A percentile compares a stretch with the other conserved stretches of the same genome.
phyloP scores from a whole-genome alignment of 1,140 invertebrate genomes.

The Cataglyphis hispanica region DNA sequence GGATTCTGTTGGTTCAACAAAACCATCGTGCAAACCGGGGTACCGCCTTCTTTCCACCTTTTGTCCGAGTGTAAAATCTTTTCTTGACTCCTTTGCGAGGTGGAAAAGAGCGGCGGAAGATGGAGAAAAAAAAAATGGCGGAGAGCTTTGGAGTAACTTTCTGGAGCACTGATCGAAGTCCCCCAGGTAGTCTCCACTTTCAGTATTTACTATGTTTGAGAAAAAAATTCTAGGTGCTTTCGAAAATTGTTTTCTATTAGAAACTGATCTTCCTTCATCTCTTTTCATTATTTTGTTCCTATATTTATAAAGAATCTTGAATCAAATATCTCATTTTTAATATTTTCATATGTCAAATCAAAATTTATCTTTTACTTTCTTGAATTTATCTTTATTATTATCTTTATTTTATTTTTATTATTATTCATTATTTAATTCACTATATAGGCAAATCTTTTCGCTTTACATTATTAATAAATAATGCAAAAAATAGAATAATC shows the following conservation, averaged over 20 bases:
- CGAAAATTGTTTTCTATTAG: slow-evolving; percentile 65
- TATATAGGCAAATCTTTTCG: background rate
- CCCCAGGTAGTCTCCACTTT: slow-evolving; percentile 69
- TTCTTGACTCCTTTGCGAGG: slow-evolving; percentile 71
- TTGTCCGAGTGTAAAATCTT: slow-evolving; percentile 74
- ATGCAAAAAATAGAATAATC: background rate
- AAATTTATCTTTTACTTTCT: slow-evolving; percentile 14
- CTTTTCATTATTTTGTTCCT: slow-evolving; percentile 48
- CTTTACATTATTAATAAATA: background rate
- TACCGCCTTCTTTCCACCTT: slow-evolving; percentile 66
- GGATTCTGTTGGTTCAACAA: slow-evolving; percentile 72
- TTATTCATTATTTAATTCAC: background rate
- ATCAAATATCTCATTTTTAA: slow-evolving; percentile 66
- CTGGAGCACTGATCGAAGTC: slow-evolving; percentile 69
- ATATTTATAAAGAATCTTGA: slow-evolving; percentile 61
- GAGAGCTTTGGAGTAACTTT: slow-evolving; percentile 70
- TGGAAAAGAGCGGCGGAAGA: slow-evolving; percentile 8
- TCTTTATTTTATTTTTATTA: background rate
- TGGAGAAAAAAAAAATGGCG: slow-evolving; percentile 34
- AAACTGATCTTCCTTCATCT: slow-evolving; percentile 49
- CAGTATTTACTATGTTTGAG: slow-evolving; percentile 74
- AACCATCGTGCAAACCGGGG: slow-evolving; percentile 42
- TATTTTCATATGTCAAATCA: slow-evolving; percentile 16
- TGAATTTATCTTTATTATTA: background rate
- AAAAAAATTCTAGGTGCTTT: slow-evolving; percentile 67